phyloP scores from a whole-genome alignment of 2,797 vertebrate species.

The Catharus ustulatus region DNA sequence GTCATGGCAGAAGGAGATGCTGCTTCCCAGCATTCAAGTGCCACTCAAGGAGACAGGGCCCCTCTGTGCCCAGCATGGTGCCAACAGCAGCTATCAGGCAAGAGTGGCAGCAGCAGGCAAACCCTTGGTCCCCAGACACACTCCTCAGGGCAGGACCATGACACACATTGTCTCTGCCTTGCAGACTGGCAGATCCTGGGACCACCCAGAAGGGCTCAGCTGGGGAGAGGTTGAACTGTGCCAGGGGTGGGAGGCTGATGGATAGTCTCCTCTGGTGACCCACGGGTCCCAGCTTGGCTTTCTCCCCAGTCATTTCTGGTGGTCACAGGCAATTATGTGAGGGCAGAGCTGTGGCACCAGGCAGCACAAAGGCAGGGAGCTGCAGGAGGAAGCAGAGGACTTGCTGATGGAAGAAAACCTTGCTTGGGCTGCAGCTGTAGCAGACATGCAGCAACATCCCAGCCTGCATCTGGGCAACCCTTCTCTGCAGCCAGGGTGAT shows the following conservation, averaged over 20 bases:
- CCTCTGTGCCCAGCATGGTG: not conserved
- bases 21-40: slow-evolving; percentile 45
- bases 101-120: not conserved
- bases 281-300: not conserved
- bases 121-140: not conserved
- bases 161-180: not conserved
- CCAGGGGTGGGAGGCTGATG: not conserved
- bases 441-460: not conserved
- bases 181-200: not conserved
- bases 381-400: not conserved
- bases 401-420: not conserved
- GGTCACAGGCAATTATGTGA: not conserved
- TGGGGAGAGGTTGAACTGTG: not conserved
- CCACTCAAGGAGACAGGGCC: not conserved
- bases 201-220: slow-evolving; percentile 37
- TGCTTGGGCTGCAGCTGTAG: not conserved
- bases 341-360: not conserved
- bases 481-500: not conserved
- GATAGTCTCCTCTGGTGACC: not conserved
- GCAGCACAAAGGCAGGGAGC: not conserved
- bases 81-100: not conserved
- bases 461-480: not conserved
- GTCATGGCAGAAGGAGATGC: not conserved
- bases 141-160: not conserved
- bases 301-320: not conserved